Evolutionary conservation across 2,888 invertebrate species (phyloP).

Genomic region (Eucera pruinosa): DNA sequence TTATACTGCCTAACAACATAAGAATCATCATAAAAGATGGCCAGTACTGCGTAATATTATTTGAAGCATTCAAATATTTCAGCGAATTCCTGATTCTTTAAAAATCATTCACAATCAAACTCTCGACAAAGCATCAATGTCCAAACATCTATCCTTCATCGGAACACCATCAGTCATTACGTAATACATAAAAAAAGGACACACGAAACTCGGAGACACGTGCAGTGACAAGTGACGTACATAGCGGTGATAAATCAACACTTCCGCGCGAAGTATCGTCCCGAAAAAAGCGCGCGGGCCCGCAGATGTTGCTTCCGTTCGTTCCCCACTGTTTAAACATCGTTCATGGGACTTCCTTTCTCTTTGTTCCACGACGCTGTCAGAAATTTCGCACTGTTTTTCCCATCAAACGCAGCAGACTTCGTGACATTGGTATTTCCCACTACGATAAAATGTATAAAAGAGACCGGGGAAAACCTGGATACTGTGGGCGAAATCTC

Average conservation of each 20-base stretch:
- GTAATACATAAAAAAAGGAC: background rate
- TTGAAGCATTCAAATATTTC: too few species aligned
- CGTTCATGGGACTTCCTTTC: conserved; percentile 3
- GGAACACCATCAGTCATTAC: background rate
- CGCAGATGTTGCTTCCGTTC: conserved; percentile 40
- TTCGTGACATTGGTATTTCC: too few species aligned
- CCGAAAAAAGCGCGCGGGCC: conserved; percentile 21
- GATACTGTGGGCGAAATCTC: too few species aligned
- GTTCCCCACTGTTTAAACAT: conserved; percentile 31
- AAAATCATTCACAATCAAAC: background rate
- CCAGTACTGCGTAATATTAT: too few species aligned
- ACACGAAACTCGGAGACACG: conserved; percentile 1
- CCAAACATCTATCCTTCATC: background rate
- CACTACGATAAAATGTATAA: too few species aligned
- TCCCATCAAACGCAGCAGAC: too few species aligned
- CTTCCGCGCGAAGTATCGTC: conserved; percentile 22
- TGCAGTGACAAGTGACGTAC: conserved; percentile 28
- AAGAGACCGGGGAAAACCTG: too few species aligned
- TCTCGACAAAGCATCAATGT: background rate
- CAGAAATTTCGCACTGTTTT: too few species aligned
- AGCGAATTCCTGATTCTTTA: background rate
- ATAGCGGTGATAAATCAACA: conserved; percentile 32
- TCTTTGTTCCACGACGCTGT: background rate
- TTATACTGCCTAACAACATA: too few species aligned
- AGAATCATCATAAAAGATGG: too few species aligned